Percentiles rank a stretch among this genome's conserved stretches.
Conservation (phyloP, 2,888 invertebrate species). For the Drosophila pseudotakahashii region DNA sequence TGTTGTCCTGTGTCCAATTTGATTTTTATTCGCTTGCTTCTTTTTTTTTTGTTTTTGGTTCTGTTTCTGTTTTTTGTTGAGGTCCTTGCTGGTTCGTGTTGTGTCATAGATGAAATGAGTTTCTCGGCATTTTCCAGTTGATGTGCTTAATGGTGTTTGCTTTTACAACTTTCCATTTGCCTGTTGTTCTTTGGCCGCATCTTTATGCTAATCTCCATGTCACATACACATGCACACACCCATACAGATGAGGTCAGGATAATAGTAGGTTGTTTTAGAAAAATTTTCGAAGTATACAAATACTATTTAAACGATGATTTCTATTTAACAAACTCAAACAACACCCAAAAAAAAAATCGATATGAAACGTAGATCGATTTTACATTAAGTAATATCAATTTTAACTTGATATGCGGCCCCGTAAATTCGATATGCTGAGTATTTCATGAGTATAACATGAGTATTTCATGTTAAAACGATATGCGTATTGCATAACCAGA, state of each 20-base stretch:
- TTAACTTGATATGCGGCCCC: no score
- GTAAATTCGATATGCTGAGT: no score
- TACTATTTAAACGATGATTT: no score
- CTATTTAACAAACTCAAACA: no score
- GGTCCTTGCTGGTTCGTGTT: constrained; percentile 33
- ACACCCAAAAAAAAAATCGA: no score
- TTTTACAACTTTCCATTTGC: constrained; percentile 73
- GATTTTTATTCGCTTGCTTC: constrained; percentile 64
- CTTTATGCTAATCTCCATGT: constrained; percentile 75
- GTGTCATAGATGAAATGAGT: constrained; percentile 70
- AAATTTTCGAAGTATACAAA: neutral
- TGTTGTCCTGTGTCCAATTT: constrained; percentile 72
- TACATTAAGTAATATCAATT: no score
- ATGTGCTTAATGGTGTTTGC: constrained; percentile 80
- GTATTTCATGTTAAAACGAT: no score
- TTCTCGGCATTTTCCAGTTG: constrained; percentile 75
- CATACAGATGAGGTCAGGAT: constrained; percentile 9
- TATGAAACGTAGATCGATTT: no score
- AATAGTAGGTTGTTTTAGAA: neutral
- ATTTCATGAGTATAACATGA: no score
- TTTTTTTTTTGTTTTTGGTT: no score
- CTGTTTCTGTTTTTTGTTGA: constrained; percentile 23
- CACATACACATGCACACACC: constrained; percentile 36
- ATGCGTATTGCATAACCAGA: no score
- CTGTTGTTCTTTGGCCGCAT: constrained; percentile 33